Evolutionary conservation across 2,797 vertebrate genomes (phyloP).

Genomic region (Staurois parvus): DNA sequence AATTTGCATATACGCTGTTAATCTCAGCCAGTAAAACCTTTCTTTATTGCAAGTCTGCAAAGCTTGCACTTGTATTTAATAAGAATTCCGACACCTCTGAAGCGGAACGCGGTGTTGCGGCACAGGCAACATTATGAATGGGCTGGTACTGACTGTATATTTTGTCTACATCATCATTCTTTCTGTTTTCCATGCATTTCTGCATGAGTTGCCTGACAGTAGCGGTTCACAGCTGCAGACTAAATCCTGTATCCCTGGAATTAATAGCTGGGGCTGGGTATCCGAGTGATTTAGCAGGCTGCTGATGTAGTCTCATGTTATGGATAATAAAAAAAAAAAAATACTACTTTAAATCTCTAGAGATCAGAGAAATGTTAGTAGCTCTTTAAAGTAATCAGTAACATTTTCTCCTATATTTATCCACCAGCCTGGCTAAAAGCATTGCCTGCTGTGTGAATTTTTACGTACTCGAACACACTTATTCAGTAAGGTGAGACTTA

Average conservation of each 20-base stretch:
- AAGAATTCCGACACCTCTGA: neutral
- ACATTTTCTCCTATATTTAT: slow-evolving; percentile 14
- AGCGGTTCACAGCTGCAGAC: slow-evolving; percentile 9
- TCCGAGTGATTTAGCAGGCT: slow-evolving; percentile 28
- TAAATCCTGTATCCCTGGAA: slow-evolving; percentile 29
- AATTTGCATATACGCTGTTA: slow-evolving; percentile 24
- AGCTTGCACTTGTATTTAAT: neutral
- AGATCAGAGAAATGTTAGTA: slow-evolving; percentile 1
- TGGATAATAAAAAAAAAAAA: slow-evolving; percentile 2
- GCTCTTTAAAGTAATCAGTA: slow-evolving; percentile 16
- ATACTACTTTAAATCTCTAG: neutral
- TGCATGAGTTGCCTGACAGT: slow-evolving; percentile 1
- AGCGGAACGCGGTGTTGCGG: neutral
- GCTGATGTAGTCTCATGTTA: neutral
- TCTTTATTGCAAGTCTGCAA: neutral
- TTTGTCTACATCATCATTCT: slow-evolving; percentile 14
- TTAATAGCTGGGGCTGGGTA: neutral
- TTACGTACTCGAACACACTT: no score
- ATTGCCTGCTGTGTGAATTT: neutral
- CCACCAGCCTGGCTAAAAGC: neutral
- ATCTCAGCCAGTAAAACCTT: neutral
- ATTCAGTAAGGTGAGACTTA: no score
- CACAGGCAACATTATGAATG: slow-evolving; percentile 1
- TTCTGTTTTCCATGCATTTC: slow-evolving; percentile 6
- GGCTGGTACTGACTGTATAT: neutral